phyloP scores from a whole-genome alignment of 2,888 invertebrate species.

The Gerosis bhagava region DNA sequence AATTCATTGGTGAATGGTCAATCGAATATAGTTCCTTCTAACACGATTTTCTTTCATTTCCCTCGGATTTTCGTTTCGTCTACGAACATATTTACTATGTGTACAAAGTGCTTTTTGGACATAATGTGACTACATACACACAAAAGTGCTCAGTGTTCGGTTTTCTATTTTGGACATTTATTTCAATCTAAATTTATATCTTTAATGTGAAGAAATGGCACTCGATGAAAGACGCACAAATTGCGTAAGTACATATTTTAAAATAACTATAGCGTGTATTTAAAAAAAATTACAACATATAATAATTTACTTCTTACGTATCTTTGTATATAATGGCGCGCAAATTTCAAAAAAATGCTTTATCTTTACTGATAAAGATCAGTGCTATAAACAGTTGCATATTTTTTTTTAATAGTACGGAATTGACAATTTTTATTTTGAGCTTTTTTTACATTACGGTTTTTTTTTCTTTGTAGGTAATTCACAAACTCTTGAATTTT shows the following conservation, averaged over 20 bases:
- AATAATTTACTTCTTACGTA: too few species aligned
- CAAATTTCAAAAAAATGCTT: too few species aligned
- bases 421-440: too few species aligned
- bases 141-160: slow-evolving; percentile 49
- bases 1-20: slow-evolving; percentile 40
- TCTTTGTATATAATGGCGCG: too few species aligned
- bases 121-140: slow-evolving; percentile 53
- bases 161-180: slow-evolving; percentile 72
- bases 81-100: slow-evolving; percentile 42
- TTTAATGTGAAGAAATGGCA: slow-evolving; percentile 62
- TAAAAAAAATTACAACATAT: neutral
- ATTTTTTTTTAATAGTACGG: too few species aligned
- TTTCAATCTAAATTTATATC: slow-evolving; percentile 63
- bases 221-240: slow-evolving; percentile 51
- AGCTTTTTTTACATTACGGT: too few species aligned
- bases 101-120: slow-evolving; percentile 31
- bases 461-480: too few species aligned
- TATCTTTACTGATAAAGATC: too few species aligned
- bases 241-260: slow-evolving; percentile 68
- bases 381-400: too few species aligned
- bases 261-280: slow-evolving; percentile 32
- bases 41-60: slow-evolving; percentile 47
- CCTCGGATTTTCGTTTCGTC: slow-evolving; percentile 48
- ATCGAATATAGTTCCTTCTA: slow-evolving; percentile 38
- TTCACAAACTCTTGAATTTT: too few species aligned